These are phyloP conservation scores for Amblyjoppa proteus DNA, from an alignment of 2,888 invertebrate genomes.

Conservation along the genomic window DNA sequence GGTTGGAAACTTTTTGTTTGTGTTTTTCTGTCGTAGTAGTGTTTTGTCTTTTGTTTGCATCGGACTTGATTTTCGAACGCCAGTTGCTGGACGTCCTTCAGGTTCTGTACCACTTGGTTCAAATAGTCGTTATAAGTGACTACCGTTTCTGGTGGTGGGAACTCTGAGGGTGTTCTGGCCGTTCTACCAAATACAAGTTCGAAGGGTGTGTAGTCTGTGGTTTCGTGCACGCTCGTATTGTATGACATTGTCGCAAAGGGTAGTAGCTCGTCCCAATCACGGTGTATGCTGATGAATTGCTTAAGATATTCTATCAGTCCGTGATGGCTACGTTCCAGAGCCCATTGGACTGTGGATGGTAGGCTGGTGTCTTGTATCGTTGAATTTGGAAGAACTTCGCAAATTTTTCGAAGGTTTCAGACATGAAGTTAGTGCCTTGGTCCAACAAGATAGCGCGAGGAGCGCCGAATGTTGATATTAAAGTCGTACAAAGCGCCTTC, in stretches of 20 bases:
- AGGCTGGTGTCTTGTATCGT: constrained; percentile 35
- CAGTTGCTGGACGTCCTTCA: neutral
- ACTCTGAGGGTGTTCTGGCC: constrained; percentile 37
- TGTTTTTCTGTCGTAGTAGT: too few species aligned
- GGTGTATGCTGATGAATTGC: constrained; percentile 39
- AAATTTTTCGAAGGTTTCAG: constrained; percentile 46
- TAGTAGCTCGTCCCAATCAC: constrained; percentile 52
- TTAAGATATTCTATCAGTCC: constrained; percentile 56
- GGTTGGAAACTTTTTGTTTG: neutral
- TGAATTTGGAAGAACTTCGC: constrained; percentile 17
- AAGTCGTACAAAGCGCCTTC: constrained; percentile 15
- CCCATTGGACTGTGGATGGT: constrained; percentile 54
- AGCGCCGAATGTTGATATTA: constrained; percentile 49
- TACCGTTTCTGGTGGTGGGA: constrained; percentile 9
- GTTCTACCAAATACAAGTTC: constrained; percentile 53
- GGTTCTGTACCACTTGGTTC: neutral
- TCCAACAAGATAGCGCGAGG: constrained; percentile 61
- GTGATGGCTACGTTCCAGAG: constrained; percentile 50
- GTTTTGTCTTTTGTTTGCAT: too few species aligned
- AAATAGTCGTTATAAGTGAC: constrained; percentile 11
- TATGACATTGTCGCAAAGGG: constrained; percentile 51
- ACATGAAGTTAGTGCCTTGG: constrained; percentile 58
- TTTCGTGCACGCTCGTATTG: constrained; percentile 58
- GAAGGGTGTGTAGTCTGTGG: constrained; percentile 48
- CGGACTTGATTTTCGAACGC: too few species aligned